Conservation (phyloP, 2,888 invertebrate genomes). For the Hemaris fuciformis region DNA sequence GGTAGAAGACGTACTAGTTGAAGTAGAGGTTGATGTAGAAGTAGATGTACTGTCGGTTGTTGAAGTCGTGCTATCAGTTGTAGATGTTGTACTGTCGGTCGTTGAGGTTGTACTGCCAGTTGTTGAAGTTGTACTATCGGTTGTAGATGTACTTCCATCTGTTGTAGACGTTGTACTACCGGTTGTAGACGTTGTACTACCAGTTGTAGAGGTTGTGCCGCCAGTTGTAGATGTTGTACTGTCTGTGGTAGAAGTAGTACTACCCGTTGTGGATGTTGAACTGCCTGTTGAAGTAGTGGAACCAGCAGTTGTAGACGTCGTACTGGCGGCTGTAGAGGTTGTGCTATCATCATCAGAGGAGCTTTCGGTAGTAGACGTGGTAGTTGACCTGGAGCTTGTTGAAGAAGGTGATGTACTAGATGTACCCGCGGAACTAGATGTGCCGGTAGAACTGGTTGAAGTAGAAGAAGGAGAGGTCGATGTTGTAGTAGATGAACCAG, state of each 20-base stretch:
- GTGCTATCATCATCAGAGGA: neutral
- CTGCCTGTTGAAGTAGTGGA: neutral
- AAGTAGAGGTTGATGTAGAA: neutral
- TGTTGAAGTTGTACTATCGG: neutral
- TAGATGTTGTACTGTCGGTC: neutral
- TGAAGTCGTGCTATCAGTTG: neutral
- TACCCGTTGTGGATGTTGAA: too few species aligned
- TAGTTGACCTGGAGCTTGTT: slow-evolving; percentile 16
- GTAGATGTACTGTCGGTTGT: neutral
- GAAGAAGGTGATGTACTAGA: neutral
- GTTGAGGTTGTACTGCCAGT: neutral
- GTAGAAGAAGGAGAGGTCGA: neutral
- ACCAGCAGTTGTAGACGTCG: too few species aligned
- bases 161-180: neutral
- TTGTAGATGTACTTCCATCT: neutral
- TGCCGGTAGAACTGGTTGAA: neutral
- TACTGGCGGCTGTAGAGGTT: neutral
- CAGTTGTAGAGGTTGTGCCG: slow-evolving; percentile 17
- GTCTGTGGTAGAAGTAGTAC: neutral
- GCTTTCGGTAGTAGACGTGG: slow-evolving; percentile 20
- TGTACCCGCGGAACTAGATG: neutral
- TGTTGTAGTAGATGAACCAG: neutral
- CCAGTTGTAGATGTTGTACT: slow-evolving; percentile 15
- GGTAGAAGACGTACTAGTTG: neutral
- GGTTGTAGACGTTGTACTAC: neutral